Conservation (phyloP, 1,140 invertebrate genomes). For the Ridgeia piscesae region DNA sequence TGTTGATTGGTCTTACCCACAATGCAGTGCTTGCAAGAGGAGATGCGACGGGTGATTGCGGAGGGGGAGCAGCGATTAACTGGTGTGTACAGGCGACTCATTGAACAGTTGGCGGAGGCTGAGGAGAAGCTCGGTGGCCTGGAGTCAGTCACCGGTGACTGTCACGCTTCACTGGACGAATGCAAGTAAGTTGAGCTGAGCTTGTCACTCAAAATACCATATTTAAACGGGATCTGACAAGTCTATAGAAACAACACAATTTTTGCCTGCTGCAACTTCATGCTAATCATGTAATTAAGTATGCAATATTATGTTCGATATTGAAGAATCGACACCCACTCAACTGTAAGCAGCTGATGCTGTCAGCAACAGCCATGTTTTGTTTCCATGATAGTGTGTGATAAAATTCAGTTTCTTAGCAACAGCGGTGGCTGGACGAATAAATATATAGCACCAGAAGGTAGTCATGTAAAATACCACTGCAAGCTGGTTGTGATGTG, state of each 20-base stretch:
- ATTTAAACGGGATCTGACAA: not conserved
- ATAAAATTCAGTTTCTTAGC: not conserved
- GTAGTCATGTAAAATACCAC: not conserved
- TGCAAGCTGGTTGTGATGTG: not conserved
- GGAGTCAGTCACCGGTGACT: constrained; percentile 3
- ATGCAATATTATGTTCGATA: no score
- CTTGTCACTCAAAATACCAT: not conserved
- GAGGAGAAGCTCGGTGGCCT: not conserved
- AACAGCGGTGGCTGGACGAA: not conserved
- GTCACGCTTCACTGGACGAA: not conserved
- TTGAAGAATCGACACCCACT: not conserved
- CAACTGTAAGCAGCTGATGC: not conserved
- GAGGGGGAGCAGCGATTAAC: constrained; percentile 3
- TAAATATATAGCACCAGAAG: not conserved
- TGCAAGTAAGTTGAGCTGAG: not conserved
- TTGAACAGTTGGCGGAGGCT: not conserved
- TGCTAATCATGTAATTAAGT: no score
- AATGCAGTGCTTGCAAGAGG: not conserved
- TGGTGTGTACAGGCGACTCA: not conserved
- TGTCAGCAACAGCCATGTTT: not conserved
- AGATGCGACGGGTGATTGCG: not conserved
- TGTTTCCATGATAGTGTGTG: not conserved
- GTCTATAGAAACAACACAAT: no score
- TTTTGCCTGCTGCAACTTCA: no score
- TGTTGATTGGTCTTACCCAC: not conserved